Percentiles rank a stretch among this genome's conserved stretches.
Conservation (phyloP, 2,113 vertebrate species). For the Pelmatolapia mariae region DNA sequence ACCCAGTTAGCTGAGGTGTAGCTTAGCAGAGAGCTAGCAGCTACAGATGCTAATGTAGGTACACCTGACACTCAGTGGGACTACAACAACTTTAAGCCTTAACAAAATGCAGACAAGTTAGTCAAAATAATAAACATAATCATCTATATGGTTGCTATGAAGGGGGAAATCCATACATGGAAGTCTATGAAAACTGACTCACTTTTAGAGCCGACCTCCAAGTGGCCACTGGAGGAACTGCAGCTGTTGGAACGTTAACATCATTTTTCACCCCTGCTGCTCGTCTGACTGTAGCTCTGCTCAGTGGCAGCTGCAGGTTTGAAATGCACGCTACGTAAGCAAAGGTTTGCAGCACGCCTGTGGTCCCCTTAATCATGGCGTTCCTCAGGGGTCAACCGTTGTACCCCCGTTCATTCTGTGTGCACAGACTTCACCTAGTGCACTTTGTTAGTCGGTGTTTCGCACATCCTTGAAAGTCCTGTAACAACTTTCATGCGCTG, state of each 20-base stretch:
- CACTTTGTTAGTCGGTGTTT: neutral
- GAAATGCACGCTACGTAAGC: neutral
- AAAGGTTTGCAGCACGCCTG: neutral
- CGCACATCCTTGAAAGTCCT: neutral
- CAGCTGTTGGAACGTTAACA: neutral
- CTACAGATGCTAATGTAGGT: too few relatives aligned
- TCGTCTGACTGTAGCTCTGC: neutral
- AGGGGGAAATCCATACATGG: neutral
- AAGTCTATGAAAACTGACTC: neutral
- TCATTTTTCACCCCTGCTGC: fast-evolving
- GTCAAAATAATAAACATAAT: neutral
- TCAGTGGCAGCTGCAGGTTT: neutral
- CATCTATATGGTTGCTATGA: neutral
- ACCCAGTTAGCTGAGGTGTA: neutral
- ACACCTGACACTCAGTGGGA: neutral
- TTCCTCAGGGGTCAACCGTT: neutral
- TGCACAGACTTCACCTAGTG: neutral
- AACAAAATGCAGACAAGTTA: neutral
- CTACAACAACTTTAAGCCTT: neutral
- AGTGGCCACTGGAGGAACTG: neutral
- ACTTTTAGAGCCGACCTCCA: neutral
- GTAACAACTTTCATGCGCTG: neutral
- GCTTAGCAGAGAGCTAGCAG: neutral
- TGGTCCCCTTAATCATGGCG: neutral
- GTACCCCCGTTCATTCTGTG: neutral